Percentiles rank a stretch among this genome's conserved stretches.
Evolutionary conservation across 1,140 invertebrate species (phyloP).

Genomic region (Diorhabda elongata): DNA sequence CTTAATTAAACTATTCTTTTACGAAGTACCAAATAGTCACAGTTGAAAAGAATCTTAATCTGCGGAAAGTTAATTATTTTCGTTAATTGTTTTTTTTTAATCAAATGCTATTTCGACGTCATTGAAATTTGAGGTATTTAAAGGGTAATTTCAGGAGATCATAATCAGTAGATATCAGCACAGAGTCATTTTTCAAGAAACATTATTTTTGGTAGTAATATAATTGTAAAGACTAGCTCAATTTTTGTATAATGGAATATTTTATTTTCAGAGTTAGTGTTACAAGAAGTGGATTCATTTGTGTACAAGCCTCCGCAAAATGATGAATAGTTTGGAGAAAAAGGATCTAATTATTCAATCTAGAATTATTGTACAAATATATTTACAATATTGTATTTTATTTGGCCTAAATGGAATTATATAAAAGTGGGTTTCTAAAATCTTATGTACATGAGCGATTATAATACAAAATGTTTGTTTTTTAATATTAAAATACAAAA

Average conservation of each 20-base stretch:
- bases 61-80: background rate
- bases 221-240: background rate
- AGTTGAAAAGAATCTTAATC: background rate
- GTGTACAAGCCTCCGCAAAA: conserved; percentile 57
- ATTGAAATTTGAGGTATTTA: background rate
- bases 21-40: background rate
- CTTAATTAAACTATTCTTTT: background rate
- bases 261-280: conserved; percentile 65
- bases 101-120: background rate
- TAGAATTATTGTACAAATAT: too few species aligned
- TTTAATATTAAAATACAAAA: too few species aligned
- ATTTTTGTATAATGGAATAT: background rate
- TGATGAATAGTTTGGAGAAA: conserved; percentile 32
- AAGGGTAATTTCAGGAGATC: background rate
- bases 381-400: too few species aligned
- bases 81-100: background rate
- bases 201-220: background rate
- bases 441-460: too few species aligned
- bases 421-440: too few species aligned
- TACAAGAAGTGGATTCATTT: conserved; percentile 73
- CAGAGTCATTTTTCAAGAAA: background rate
- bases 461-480: too few species aligned
- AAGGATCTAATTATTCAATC: too few species aligned
- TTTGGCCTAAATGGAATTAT: too few species aligned
- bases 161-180: background rate